Base-by-base conservation (phyloP, 2,113 vertebrate genomes). In the Ictalurus punctatus region DNA sequence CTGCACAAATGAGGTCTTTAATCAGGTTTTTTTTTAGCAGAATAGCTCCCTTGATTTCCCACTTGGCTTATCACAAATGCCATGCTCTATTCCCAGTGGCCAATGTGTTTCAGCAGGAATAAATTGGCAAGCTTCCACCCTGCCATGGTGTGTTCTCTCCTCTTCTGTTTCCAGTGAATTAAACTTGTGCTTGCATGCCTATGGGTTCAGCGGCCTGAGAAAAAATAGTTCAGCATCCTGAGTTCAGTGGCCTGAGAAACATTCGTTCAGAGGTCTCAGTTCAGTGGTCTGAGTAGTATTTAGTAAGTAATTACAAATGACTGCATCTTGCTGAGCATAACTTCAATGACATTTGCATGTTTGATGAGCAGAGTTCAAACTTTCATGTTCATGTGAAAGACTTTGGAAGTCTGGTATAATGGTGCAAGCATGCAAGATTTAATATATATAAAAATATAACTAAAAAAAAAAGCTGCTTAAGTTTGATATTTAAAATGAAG, bases 61-160 rank as follows among this genome's bases (percentile, higher is more conserved):
- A 23, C 34, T 85, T 67, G 88, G 73, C 48, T 71, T 86, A 71
- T 81, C 63, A 81, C 63, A 81, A 79, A 44, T 63, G 48, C 30
- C 48, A 56, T 81, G 59, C 52, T 44, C 34, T 69, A 86, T 85
- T 89, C 83, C 76, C 84, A 44, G 56, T 74, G 82, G 73, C 14
- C 23, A 67, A 67, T 79, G 80, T 44, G 90, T 65, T 89, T 78
- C 44, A 82, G 84, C 34, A 89, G 74, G 82, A 58, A 91, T 63
- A 87, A 87, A 89, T 84, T 84, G 63, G 90, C 86, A 85, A 89
- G 86, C 44, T 78, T 89, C 48, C 52, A 80, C 87, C 67, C n/a
- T 81, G 44, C 25, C 23, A 52, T 59, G 4, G 25, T 59, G 14
- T 67, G 25, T 85, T 44, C 54, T 27, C 44, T 82, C 83, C n/a